Evolutionary conservation across 2,888 invertebrate species (phyloP).

Genomic region (Lasioglossum zephyrum): DNA sequence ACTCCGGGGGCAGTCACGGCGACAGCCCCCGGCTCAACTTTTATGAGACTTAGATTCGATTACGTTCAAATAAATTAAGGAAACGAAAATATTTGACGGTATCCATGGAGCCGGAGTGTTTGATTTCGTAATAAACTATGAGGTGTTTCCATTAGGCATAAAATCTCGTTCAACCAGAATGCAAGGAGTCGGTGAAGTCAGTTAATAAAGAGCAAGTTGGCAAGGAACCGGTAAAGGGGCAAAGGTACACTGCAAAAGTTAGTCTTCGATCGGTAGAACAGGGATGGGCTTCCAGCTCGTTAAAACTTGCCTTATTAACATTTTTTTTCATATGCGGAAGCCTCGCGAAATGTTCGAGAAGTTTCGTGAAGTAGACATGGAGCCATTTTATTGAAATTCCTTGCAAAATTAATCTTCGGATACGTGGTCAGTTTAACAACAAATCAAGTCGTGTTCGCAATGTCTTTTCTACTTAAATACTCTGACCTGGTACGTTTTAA

Average conservation of each 20-base stretch:
- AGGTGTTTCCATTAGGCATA: slow-evolving; percentile 1
- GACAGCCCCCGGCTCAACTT: slow-evolving; percentile 8
- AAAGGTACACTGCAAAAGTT: slow-evolving; percentile 37
- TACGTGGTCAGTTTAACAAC: slow-evolving; percentile 67
- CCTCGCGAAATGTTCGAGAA: slow-evolving; percentile 78
- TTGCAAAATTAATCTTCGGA: slow-evolving; percentile 59
- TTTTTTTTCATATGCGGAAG: slow-evolving; percentile 82
- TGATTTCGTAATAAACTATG: slow-evolving; percentile 32
- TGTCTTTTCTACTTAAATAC: background rate
- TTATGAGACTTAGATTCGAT: slow-evolving; percentile 42
- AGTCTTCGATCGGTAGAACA: slow-evolving; percentile 58
- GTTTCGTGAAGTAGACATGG: slow-evolving; percentile 75
- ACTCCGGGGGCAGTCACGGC: slow-evolving; percentile 24
- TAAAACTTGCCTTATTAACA: slow-evolving; percentile 83
- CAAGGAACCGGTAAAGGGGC: slow-evolving; percentile 49
- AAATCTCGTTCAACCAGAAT: slow-evolving; percentile 35
- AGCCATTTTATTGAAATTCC: slow-evolving; percentile 58
- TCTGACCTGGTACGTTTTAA: background rate
- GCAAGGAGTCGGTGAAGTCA: slow-evolving; percentile 53
- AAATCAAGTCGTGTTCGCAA: slow-evolving; percentile 50
- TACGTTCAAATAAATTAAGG: slow-evolving; percentile 21
- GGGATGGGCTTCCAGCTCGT: slow-evolving; percentile 74
- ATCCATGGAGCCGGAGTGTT: slow-evolving; percentile 25
- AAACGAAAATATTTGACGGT: slow-evolving; percentile 47
- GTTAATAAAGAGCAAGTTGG: slow-evolving; percentile 76